Conservation (phyloP, 2,113 vertebrate genomes). For the Mohoua ochrocephala region DNA sequence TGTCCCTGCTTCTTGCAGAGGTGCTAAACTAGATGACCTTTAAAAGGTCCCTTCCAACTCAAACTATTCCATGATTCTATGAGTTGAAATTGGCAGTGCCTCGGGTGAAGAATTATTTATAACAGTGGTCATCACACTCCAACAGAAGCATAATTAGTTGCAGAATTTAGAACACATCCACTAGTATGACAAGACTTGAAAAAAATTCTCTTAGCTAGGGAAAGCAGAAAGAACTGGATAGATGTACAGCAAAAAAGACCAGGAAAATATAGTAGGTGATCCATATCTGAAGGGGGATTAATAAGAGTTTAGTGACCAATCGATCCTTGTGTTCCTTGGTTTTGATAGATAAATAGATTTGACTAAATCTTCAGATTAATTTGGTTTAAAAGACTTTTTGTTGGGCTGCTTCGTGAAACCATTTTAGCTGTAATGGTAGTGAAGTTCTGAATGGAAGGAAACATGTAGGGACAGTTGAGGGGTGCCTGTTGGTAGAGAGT, state of each 20-base stretch:
- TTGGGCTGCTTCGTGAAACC: neutral
- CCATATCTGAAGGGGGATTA: neutral
- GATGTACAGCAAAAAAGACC: neutral
- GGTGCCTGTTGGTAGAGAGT: neutral
- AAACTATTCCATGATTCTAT: neutral
- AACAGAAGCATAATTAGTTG: neutral
- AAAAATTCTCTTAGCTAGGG: neutral
- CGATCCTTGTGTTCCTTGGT: neutral
- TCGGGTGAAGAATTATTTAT: neutral
- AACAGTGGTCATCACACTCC: neutral
- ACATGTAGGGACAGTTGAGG: accelerated
- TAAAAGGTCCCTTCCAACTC: neutral
- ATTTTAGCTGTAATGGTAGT: neutral
- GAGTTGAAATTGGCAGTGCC: neutral
- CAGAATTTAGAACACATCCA: neutral
- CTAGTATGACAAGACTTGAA: neutral
- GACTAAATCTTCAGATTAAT: neutral
- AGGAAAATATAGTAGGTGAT: neutral
- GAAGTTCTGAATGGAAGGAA: neutral
- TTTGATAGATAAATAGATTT: neutral
- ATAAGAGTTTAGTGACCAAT: neutral
- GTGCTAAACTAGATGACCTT: neutral
- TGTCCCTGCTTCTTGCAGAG: neutral
- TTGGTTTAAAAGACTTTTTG: neutral
- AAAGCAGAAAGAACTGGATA: neutral